A percentile compares a stretch with the other conserved stretches of the same genome.
Evolutionary conservation across 2,113 vertebrate genomes (phyloP).

Genomic region (Oceanites oceanicus): DNA sequence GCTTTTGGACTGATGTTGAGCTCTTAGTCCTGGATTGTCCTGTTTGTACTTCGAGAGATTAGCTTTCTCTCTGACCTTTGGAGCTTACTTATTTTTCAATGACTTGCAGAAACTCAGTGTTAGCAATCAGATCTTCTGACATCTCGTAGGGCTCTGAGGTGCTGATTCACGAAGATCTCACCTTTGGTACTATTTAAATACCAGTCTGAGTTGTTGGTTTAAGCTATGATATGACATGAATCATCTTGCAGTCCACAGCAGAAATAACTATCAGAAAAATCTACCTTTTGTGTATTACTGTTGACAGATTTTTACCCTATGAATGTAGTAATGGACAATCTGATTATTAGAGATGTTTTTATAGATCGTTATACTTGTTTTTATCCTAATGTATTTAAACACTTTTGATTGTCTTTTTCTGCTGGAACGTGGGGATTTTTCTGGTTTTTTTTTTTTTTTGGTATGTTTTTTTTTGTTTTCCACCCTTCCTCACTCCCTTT

Average conservation of each 20-base stretch:
- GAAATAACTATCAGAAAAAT: background rate
- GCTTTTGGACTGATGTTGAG: background rate
- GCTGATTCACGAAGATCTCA: background rate
- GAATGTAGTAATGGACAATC: background rate
- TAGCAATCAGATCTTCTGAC: background rate
- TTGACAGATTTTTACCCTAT: background rate
- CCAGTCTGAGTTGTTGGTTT: background rate
- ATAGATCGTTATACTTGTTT: background rate
- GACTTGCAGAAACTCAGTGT: background rate
- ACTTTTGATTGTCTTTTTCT: background rate
- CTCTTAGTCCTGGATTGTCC: background rate
- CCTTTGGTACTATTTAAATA: background rate
- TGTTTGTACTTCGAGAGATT: background rate
- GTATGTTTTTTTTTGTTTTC: background rate
- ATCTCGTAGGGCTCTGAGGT: background rate
- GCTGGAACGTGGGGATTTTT: background rate
- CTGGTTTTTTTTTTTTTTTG: background rate
- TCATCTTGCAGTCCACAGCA: background rate
- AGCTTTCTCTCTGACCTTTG: background rate
- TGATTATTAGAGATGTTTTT: background rate
- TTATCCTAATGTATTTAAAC: background rate
- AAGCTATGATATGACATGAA: background rate
- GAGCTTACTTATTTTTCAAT: background rate
- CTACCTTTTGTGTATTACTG: background rate
- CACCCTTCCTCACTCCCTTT: background rate